Evolutionary conservation across 2,797 vertebrate genomes (phyloP).

Genomic region (Microchirus variegatus): DNA sequence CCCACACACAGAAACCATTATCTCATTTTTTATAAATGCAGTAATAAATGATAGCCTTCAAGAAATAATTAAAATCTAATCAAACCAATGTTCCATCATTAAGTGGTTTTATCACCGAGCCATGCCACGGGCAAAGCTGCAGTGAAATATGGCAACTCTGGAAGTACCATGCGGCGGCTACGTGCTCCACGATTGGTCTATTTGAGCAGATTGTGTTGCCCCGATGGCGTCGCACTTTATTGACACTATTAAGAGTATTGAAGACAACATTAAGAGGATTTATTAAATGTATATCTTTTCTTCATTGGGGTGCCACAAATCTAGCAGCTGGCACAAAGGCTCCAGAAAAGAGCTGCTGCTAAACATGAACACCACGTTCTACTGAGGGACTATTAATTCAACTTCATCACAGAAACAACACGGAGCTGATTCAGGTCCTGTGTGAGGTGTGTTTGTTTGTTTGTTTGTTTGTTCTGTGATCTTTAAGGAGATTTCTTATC

Average conservation of each 20-base stretch:
- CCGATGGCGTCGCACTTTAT: background rate
- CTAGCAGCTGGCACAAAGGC: background rate
- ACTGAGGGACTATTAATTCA: background rate
- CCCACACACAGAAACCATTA: slow-evolving; percentile 6
- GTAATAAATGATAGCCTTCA: slow-evolving; percentile 4
- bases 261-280: too few species aligned
- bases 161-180: background rate
- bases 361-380: background rate
- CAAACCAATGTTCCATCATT: background rate
- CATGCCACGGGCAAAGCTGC: background rate
- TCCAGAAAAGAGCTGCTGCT: background rate
- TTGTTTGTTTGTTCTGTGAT: slow-evolving; percentile 2
- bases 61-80: slow-evolving; percentile 10
- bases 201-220: slow-evolving; percentile 3
- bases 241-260: too few species aligned
- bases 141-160: background rate
- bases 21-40: slow-evolving; percentile 1
- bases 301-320: background rate
- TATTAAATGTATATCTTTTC: background rate
- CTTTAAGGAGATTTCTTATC: slow-evolving; percentile 2
- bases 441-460: background rate
- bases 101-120: slow-evolving; percentile 1
- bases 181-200: background rate
- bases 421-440: background rate
- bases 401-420: background rate